Evolutionary conservation across 2,113 vertebrate genomes (phyloP).

Genomic region (Catharus minimus): DNA sequence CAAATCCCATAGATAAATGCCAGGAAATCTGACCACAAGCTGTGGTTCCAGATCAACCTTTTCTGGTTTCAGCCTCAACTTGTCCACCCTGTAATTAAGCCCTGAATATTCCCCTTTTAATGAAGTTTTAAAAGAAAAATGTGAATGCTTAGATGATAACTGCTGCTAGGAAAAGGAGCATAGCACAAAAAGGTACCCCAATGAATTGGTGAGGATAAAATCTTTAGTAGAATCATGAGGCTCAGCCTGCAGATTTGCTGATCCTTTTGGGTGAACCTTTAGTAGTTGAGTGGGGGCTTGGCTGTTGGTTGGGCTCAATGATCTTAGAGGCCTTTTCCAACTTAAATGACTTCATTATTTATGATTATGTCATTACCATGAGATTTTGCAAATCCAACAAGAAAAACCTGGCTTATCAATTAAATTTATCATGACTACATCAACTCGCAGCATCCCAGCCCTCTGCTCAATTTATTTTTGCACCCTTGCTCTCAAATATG

Average conservation of each 20-base stretch:
- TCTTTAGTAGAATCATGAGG: not conserved
- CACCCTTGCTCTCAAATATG: not conserved
- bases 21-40: not conserved
- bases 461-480: not conserved
- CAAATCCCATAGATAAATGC: not conserved
- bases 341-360: not conserved
- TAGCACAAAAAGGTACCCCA: not conserved
- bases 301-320: not conserved
- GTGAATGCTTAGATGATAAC: not conserved
- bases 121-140: not conserved
- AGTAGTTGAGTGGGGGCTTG: not conserved
- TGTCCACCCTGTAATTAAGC: not conserved
- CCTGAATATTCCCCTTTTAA: not conserved
- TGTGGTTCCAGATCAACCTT: not conserved
- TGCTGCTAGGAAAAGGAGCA: not conserved
- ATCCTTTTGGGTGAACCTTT: not conserved
- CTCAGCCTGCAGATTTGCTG: not conserved
- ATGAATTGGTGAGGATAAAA: not conserved
- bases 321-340: not conserved
- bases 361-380: rapidly evolving
- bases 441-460: not conserved
- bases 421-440: not conserved
- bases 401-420: not conserved
- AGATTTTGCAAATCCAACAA: not conserved
- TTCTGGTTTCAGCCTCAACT: not conserved